phyloP scores from a whole-genome alignment of 2,113 vertebrate species.

The Picathartes gymnocephalus region DNA sequence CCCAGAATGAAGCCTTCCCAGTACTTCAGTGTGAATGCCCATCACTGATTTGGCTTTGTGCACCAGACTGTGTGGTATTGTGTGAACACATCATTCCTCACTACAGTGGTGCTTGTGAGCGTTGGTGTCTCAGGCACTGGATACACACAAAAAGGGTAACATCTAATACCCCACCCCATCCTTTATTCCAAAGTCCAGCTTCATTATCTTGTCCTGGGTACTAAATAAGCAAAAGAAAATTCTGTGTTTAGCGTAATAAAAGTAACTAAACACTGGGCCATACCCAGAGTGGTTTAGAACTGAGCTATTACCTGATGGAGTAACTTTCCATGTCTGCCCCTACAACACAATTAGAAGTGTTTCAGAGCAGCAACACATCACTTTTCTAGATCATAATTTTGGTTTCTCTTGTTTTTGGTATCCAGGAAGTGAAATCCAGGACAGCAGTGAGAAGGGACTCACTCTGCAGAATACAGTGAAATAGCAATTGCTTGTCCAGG shows the following conservation, averaged over 20 bases:
- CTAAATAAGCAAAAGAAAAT: not conserved
- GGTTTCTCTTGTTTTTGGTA: not conserved
- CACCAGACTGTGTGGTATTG: not conserved
- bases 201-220: not conserved
- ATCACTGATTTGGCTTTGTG: not conserved
- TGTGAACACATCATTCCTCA: not conserved
- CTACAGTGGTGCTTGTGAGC: not conserved
- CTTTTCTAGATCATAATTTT: not conserved
- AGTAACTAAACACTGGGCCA: not conserved
- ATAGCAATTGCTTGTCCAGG: not conserved
- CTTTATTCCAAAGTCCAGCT: not conserved
- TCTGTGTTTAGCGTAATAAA: not conserved
- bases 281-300: not conserved
- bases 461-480: not conserved
- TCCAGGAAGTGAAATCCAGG: not conserved
- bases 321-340: not conserved
- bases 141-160: not conserved
- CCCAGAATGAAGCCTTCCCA: not conserved
- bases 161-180: too few species aligned
- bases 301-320: not conserved
- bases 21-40: not conserved
- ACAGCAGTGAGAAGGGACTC: fast-evolving
- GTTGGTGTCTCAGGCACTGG: not conserved
- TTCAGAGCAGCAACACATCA: not conserved
- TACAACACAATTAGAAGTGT: not conserved